Evolutionary conservation across 2,797 vertebrate species (phyloP), one percentile per base, ranked within the genome.

Genomic region (Acrocephalus scirpaceus): DNA sequence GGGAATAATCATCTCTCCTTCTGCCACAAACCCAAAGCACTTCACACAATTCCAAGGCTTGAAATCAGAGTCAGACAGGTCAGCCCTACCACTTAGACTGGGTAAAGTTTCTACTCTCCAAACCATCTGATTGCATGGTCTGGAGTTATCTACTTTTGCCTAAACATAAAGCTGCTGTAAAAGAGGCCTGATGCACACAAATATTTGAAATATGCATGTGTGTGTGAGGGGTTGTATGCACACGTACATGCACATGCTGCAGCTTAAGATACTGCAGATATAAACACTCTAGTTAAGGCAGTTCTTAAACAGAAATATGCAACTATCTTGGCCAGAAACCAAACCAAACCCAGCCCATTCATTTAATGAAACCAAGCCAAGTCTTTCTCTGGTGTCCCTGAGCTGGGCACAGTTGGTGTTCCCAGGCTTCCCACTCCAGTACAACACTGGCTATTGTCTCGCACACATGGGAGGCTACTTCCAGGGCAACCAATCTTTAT

Each of bases 401-500:
- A 48, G 44, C 18, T 2, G 3, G 77, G 72, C 90, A 40, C 18
- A 14, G 45, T 1, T 47, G 74, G 64, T 86, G 47, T 44, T 69
- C 27, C 69, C 81, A 86, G 47, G 58, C 44, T 66, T 62, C 44
- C 61, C 40, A 26, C 23, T 53, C 62, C 73, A 66, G 58, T 17
- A 38, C 25, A 76, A 54, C 32, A 57, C 38, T 42, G 44, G 47
- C 56, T 62, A 11, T 75, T 10, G 2, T 83, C 64, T 82, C 1
- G 0, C 56, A 70, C 57, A 12, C 21, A 25, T 0, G 20, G 30
- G 58, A 93, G 61, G 44, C 30, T 8, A 20, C 42, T 83, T 81
- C 76, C 60, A 92, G 64, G 1, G 5, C 92, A 96, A 77, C 62
- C 13, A 21, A 86, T 60, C 79, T 96, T 96, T 97, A 96, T 95